Base-by-base conservation (phyloP, 2,113 vertebrate genomes). In the Myotis yumanensis region DNA sequence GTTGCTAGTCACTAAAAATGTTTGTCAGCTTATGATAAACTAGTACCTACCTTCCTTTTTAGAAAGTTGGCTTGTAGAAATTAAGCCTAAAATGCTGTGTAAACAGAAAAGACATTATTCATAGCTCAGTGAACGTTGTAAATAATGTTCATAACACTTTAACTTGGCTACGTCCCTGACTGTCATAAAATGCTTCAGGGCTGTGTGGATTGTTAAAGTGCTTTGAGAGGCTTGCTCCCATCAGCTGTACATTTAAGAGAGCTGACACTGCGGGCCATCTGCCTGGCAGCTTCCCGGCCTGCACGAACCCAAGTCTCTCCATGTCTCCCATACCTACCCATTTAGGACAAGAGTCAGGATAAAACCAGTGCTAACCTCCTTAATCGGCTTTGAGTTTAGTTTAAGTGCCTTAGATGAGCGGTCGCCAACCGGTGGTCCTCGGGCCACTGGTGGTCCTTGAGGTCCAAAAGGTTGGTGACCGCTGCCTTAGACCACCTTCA, bases 71-170 rank as follows among this genome's bases (percentile, higher is more conserved):
- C 73, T 32, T 84, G 16, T 90, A 52, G 68, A 40, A 85, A 40
- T 84, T 88, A 87, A 89, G 25, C 28, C 73, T 87, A 75, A 54
- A 72, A 72, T 46, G 25, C 32, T n/a, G 16, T 37, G 54, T 51
- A 92, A 66, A 62, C 43, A 90, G 57, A 66, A 79, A 91, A 88
- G 81, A 75, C 93, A 52, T 83, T 68, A 76, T 30, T 89, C 5
- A 43, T 51, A 46, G 25, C 35, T 72, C 43, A 71, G 0, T 77
- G 71, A 43, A 66, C 32, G 2, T 64, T 89, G 37, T 85, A 51
- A 85, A 59, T 76, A 20, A 30, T 54, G 28, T 12, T 83, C 16
- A 9, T 72, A 86, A 22, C 18, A 76, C 68, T 76, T 83, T 52
- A 59, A 69, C 18, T 46, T 57, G 48, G 14, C 52, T 71, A 22